These are phyloP conservation scores for Neoniphon sammara DNA, from an alignment of 2,797 vertebrate genomes.

Conservation along the genomic window DNA sequence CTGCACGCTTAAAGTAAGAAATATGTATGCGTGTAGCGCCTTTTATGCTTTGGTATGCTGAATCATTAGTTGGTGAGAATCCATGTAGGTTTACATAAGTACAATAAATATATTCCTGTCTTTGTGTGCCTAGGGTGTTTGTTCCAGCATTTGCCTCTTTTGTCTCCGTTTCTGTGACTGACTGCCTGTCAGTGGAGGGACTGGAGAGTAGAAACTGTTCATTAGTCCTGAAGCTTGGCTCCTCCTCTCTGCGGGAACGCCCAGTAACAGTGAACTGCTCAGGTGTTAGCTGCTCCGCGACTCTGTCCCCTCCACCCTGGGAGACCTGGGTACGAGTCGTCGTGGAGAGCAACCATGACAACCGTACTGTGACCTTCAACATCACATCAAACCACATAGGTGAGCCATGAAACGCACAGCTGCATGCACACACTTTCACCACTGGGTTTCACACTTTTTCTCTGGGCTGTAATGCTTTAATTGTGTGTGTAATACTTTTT, in stretches of 20 bases:
- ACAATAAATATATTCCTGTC: not conserved
- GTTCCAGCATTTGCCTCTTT: slow-evolving; percentile 87
- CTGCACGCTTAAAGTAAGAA: slow-evolving; percentile 88
- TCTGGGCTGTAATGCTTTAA: not conserved
- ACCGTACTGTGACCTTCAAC: slow-evolving; percentile 77
- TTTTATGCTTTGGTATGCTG: not conserved
- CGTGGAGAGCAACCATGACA: slow-evolving; percentile 80
- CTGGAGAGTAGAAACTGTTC: slow-evolving; percentile 70
- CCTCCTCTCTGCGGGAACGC: slow-evolving; percentile 77
- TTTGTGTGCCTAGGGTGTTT: slow-evolving; percentile 82
- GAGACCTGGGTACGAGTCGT: slow-evolving; percentile 88
- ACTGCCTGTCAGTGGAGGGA: slow-evolving; percentile 73
- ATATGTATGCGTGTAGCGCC: not conserved
- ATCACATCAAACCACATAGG: slow-evolving; percentile 86
- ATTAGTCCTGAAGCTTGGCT: slow-evolving; percentile 85
- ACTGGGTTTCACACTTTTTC: not conserved
- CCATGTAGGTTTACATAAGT: not conserved
- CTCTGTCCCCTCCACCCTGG: slow-evolving; percentile 88
- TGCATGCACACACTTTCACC: not conserved
- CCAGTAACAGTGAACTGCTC: slow-evolving; percentile 84
- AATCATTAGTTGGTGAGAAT: not conserved
- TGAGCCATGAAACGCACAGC: slow-evolving; percentile 51
- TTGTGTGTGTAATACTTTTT: not conserved
- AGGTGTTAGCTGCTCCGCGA: slow-evolving; percentile 76
- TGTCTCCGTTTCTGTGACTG: slow-evolving; percentile 82